Percentiles rank a stretch among this genome's conserved stretches.
Evolutionary conservation across 2,888 invertebrate species (phyloP).

Genomic region (Lasioglossum morio): DNA sequence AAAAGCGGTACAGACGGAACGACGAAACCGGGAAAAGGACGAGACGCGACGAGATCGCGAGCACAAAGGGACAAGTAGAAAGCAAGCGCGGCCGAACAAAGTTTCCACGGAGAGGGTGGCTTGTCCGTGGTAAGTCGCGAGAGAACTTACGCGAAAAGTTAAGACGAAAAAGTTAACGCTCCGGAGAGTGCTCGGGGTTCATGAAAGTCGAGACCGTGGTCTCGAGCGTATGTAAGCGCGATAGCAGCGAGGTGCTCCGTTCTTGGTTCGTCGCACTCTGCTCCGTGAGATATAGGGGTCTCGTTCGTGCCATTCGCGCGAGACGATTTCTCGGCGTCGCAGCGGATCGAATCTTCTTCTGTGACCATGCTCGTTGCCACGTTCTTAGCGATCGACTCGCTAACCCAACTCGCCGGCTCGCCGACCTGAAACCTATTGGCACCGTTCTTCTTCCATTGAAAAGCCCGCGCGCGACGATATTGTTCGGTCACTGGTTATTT

Average conservation of each 20-base stretch:
- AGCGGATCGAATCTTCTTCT: neutral
- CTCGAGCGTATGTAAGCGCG: constrained; percentile 40
- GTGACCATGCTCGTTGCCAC: neutral
- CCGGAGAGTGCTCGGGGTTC: constrained; percentile 52
- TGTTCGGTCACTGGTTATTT: neutral
- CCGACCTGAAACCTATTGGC: neutral
- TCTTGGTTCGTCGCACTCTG: neutral
- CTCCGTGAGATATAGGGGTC: neutral
- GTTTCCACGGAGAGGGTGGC: constrained; percentile 9
- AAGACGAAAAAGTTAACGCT: constrained; percentile 61
- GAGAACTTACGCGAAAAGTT: constrained; percentile 60
- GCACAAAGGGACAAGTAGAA: constrained; percentile 11
- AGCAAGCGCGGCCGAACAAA: constrained; percentile 9
- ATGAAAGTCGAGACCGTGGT: constrained; percentile 67
- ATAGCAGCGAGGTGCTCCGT: constrained; percentile 23
- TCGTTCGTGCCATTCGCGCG: neutral
- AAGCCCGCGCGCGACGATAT: neutral
- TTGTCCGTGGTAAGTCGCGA: constrained; percentile 35
- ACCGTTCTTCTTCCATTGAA: neutral
- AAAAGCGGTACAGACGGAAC: neutral
- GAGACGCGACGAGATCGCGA: neutral
- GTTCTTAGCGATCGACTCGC: neutral
- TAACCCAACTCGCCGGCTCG: neutral
- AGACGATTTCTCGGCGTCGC: neutral
- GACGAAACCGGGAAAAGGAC: neutral